Conservation (phyloP, 2,888 invertebrate genomes). For the Agrochola lychnidis region DNA sequence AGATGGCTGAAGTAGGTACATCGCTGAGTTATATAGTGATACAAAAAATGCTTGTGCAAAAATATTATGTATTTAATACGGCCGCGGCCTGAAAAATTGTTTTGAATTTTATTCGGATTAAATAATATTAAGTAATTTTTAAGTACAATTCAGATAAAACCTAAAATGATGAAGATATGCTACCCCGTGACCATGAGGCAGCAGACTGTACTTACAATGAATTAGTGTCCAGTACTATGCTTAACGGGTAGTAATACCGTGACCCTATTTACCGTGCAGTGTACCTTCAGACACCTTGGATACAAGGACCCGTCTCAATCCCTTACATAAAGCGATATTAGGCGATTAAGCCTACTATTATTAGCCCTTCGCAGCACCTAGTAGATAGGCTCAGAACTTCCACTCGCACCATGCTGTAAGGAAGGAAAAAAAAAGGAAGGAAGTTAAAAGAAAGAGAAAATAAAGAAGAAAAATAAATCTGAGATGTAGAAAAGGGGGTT, state of each 20-base stretch:
- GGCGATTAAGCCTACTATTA: constrained; percentile 58
- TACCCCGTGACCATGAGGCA: neutral
- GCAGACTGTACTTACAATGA: constrained; percentile 1
- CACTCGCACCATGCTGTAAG: neutral
- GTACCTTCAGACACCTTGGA: constrained; percentile 41
- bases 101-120: too few species aligned
- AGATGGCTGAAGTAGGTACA: neutral
- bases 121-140: neutral
- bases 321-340: constrained; percentile 62
- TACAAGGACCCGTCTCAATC: constrained; percentile 50
- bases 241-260: constrained; percentile 22
- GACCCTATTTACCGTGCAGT: constrained; percentile 40
- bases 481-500: neutral
- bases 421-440: neutral
- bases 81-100: neutral
- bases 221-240: constrained; percentile 2
- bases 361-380: constrained; percentile 38
- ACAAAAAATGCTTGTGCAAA: neutral
- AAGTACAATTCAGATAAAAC: neutral
- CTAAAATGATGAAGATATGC: neutral
- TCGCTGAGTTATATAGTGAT: neutral
- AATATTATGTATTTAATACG: too few species aligned
- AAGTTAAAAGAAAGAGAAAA: neutral
- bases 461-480: neutral
- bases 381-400: constrained; percentile 22